Evolutionary conservation across 2,888 invertebrate genomes (phyloP).

Genomic region (Ceriagrion tenellum): DNA sequence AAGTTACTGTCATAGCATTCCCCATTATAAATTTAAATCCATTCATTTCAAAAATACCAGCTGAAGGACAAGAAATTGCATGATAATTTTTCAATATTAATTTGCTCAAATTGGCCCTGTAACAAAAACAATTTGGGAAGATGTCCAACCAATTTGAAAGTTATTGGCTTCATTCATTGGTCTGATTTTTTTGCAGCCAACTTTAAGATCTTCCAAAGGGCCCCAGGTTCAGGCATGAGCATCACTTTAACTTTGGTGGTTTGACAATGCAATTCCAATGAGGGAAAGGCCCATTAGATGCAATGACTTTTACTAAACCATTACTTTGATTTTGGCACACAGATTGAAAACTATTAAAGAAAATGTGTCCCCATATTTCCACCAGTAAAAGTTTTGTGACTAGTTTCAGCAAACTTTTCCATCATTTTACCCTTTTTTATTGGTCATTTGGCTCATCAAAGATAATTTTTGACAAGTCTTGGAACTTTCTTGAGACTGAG

Average conservation of each 20-base stretch:
- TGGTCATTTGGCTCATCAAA: neutral
- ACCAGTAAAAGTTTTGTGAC: neutral
- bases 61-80: too few species aligned
- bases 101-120: too few species aligned
- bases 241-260: neutral
- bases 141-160: too few species aligned
- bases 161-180: too few species aligned
- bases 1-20: too few species aligned
- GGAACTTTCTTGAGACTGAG: neutral
- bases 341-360: neutral
- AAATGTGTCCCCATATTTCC: neutral
- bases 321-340: neutral
- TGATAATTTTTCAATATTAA: too few species aligned
- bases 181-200: too few species aligned
- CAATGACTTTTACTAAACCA: neutral
- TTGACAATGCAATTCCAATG: neutral
- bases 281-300: neutral
- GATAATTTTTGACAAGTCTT: neutral
- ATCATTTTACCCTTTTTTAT: neutral
- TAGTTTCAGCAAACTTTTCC: neutral
- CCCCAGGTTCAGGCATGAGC: too few species aligned
- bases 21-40: too few species aligned
- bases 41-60: too few species aligned
- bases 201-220: too few species aligned
- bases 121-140: too few species aligned